Evolutionary conservation across 2,888 invertebrate species (phyloP).

Genomic region (Brachypalpus laphriformis): DNA sequence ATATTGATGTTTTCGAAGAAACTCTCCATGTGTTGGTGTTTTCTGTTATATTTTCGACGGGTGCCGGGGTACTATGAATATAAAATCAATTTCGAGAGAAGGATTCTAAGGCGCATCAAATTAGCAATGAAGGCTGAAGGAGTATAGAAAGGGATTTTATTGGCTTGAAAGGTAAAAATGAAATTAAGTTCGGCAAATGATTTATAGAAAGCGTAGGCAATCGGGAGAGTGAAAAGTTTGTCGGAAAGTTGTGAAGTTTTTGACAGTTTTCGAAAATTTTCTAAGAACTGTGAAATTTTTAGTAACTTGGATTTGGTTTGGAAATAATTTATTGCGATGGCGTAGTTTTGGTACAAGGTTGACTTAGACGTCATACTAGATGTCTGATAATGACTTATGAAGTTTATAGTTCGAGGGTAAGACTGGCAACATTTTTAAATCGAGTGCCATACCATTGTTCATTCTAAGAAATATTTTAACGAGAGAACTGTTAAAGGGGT

Average conservation of each 20-base stretch:
- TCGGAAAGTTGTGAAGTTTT: slow-evolving; percentile 26
- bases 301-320: background rate
- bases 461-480: no score
- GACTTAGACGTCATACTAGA: background rate
- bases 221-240: slow-evolving; percentile 19
- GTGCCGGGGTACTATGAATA: slow-evolving; percentile 13
- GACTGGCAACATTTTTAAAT: no score
- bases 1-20: slow-evolving; percentile 60
- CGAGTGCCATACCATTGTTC: no score
- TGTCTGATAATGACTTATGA: background rate
- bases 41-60: slow-evolving; percentile 9
- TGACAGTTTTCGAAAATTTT: slow-evolving; percentile 14
- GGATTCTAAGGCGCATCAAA: slow-evolving; percentile 14
- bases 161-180: slow-evolving; percentile 40
- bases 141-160: slow-evolving; percentile 43
- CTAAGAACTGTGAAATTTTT: background rate
- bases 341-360: background rate
- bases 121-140: slow-evolving; percentile 18
- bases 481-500: no score
- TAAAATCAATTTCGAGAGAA: slow-evolving; percentile 57
- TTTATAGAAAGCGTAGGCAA: slow-evolving; percentile 40
- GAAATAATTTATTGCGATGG: background rate
- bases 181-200: slow-evolving; percentile 49
- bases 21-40: slow-evolving; percentile 3
- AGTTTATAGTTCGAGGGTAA: background rate